Base-by-base conservation (phyloP, 2,797 vertebrate genomes). In the Anisognathus igniventris region DNA sequence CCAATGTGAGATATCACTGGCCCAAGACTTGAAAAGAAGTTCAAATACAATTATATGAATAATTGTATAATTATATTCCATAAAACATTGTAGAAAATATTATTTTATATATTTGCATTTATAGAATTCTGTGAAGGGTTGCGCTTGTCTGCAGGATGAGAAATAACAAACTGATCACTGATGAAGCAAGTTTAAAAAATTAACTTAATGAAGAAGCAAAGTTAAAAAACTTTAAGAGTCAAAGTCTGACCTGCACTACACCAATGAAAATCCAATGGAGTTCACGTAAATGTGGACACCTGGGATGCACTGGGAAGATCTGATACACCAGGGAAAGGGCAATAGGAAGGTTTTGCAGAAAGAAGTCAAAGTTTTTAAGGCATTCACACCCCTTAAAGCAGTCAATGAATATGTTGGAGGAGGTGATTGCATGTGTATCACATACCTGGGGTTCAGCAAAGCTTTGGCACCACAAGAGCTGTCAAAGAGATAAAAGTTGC, bases 401-500 rank as follows among this genome's bases (percentile, higher is more conserved):
- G 27, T 18, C 53, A 53, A 1, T 35, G 19, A 50, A n/a, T 54
- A 12, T 27, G 19, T 3, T n/a, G 61, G 68, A 71, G 68, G 56
- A 77, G 37, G 40, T 18, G 51, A 83, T 14, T 71, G 67, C 67
- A 45, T 10, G 53, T 33, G 44, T 40, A 56, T 72, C 73, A 10
- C 62, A 8, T 51, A 47, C 35, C n/a, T 33, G 66, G 76, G 40
- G 40, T 47, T 78, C 83, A 61, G 23, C 21, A 80, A 53, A 80
- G 80, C 76, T 80, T 80, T 65, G 61, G 61, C 68, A 35, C 72
- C 5, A 0, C 16, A 5, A 70, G 25, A 64, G 64, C 51, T 71
- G 64, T 85, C 58, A 79, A 39, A 85, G 67, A 76, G 70, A 75
- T 79, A 66, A 44, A 95, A 73, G 77, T 44, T 57, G 27, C 33